phyloP scores from a whole-genome alignment of 2,888 invertebrate species.

The Bugula neritina region DNA sequence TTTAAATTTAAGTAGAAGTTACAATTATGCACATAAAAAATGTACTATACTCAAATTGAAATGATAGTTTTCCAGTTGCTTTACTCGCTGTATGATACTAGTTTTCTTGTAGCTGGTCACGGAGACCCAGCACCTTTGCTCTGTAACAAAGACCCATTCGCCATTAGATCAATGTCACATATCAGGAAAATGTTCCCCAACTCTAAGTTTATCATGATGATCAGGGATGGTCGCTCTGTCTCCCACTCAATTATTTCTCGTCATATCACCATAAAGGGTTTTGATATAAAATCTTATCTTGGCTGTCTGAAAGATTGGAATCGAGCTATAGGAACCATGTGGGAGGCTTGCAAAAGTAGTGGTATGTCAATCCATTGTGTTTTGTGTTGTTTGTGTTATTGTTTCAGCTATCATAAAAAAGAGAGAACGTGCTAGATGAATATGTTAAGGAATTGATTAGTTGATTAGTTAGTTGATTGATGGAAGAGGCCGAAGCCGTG shows the following conservation, averaged over 20 bases:
- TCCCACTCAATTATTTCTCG: slow-evolving; percentile 96
- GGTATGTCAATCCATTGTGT: slow-evolving; percentile 34
- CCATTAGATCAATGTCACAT: slow-evolving; percentile 91
- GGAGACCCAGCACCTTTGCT: slow-evolving; percentile 88
- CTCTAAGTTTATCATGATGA: slow-evolving; percentile 95
- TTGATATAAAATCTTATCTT: slow-evolving; percentile 85
- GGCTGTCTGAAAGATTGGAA: slow-evolving; percentile 95
- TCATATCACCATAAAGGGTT: slow-evolving; percentile 83
- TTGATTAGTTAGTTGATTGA: too few species aligned
- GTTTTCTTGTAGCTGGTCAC: slow-evolving; percentile 54
- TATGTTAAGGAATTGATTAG: too few species aligned
- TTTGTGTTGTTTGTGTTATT: not conserved
- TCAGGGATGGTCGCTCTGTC: slow-evolving; percentile 94
- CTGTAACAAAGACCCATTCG: slow-evolving; percentile 98
- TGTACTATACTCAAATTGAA: too few species aligned
- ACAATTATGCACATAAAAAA: too few species aligned
- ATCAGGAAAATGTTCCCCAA: slow-evolving; percentile 92
- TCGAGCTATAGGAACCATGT: slow-evolving; percentile 87
- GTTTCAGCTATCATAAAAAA: too few species aligned
- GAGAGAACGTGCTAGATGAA: too few species aligned
- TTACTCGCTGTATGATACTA: not conserved
- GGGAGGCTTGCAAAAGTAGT: slow-evolving; percentile 79
- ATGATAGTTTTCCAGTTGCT: too few species aligned
- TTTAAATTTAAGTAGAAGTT: too few species aligned
- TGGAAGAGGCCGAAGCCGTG: too few species aligned